phyloP scores from a whole-genome alignment of 2,113 vertebrate species.

The Pseudorasbora parva region DNA sequence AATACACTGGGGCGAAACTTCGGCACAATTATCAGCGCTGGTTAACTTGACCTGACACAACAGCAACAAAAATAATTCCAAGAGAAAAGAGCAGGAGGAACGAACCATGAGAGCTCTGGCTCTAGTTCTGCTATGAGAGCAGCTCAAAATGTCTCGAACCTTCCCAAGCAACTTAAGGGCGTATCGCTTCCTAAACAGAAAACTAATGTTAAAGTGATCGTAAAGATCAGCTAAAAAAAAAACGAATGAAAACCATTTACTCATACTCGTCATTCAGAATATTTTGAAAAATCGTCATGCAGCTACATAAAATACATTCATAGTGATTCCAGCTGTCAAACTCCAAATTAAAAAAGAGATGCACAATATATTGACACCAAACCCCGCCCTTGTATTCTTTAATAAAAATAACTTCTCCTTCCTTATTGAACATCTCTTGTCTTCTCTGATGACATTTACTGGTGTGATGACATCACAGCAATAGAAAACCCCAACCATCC shows the following conservation, averaged over 20 bases:
- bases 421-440: too few relatives aligned
- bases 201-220: neutral
- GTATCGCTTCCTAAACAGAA: neutral
- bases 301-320: neutral
- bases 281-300: neutral
- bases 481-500: too few relatives aligned
- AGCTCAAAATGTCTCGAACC: neutral
- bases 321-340: neutral
- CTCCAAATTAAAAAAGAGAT: neutral
- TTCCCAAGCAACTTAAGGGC: neutral
- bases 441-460: too few relatives aligned
- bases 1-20: conserved; percentile 36
- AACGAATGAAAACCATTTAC: neutral
- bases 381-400: too few relatives aligned
- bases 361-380: neutral
- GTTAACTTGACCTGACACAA: conserved; percentile 51
- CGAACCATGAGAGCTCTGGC: conserved; percentile 9
- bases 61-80: conserved; percentile 44
- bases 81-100: conserved; percentile 39
- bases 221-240: neutral
- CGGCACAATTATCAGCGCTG: conserved; percentile 35
- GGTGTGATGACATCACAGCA: too few relatives aligned
- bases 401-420: too few relatives aligned
- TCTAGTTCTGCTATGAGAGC: neutral
- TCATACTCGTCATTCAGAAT: neutral